These are phyloP conservation scores for Drosophila dunni DNA, from an alignment of 1,140 invertebrate genomes.

Conservation along the genomic window DNA sequence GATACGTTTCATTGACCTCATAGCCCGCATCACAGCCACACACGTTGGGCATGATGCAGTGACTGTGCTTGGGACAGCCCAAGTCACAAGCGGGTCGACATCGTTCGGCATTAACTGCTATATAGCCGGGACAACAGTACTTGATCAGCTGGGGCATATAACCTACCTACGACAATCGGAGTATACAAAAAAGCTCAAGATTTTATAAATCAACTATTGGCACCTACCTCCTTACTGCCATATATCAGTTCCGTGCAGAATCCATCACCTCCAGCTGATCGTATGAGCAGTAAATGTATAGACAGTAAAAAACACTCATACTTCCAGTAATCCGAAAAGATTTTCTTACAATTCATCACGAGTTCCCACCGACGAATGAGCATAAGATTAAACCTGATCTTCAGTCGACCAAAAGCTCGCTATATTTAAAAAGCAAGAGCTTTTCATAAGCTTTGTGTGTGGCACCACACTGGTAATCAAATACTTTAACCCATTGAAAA, in stretches of 20 bases:
- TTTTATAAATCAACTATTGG: background rate
- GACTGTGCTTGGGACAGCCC: conserved; percentile 12
- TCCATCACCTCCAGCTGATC: background rate
- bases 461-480: too few species aligned
- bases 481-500: too few species aligned
- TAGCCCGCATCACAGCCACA: background rate
- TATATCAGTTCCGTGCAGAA: conserved; percentile 15
- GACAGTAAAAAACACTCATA: background rate
- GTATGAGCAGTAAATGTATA: background rate
- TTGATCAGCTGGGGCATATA: conserved; percentile 2
- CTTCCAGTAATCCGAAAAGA: too few species aligned
- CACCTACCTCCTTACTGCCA: background rate
- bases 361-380: too few species aligned
- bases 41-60: background rate
- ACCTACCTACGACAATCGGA: background rate
- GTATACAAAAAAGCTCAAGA: background rate
- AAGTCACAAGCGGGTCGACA: conserved; percentile 18
- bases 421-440: too few species aligned
- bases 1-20: background rate
- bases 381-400: too few species aligned
- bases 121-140: conserved; percentile 16
- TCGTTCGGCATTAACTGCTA: background rate
- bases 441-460: too few species aligned
- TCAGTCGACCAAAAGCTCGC: too few species aligned
- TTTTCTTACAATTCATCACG: too few species aligned